These are phyloP conservation scores for Hirtodrosophila cameraria DNA, from an alignment of 2,888 invertebrate genomes.

Conservation along the genomic window DNA sequence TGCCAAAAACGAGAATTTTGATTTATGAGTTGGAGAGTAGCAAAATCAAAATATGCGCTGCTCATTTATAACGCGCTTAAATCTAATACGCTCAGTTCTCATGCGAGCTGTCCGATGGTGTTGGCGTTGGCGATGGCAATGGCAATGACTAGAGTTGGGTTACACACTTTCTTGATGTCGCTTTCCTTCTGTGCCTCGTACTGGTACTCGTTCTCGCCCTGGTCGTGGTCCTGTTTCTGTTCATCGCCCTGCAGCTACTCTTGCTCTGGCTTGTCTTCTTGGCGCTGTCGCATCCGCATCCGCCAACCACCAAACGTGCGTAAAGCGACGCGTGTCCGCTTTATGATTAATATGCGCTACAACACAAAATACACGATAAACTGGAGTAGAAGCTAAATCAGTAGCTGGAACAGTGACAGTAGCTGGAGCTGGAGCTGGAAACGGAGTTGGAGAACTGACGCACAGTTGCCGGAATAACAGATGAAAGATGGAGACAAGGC, in stretches of 20 bases:
- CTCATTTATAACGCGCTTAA: constrained; percentile 79
- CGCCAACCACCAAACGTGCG: constrained; percentile 75
- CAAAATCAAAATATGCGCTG: constrained; percentile 70
- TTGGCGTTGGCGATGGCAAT: constrained; percentile 3
- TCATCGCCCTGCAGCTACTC: not conserved
- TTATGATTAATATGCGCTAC: constrained; percentile 79
- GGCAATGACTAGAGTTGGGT: constrained; percentile 40
- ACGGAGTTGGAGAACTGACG: constrained; percentile 18
- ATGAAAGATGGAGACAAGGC: constrained; percentile 53
- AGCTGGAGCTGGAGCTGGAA: not conserved
- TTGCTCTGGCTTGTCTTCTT: constrained; percentile 59
- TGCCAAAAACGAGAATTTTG: constrained; percentile 76
- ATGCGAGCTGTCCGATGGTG: constrained; percentile 48
- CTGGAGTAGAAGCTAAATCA: constrained; percentile 42
- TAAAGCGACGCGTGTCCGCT: constrained; percentile 80
- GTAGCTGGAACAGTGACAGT: constrained; percentile 1
- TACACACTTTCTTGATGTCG: constrained; percentile 43
- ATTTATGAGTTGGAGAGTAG: constrained; percentile 69
- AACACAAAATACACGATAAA: constrained; percentile 75
- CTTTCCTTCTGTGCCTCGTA: constrained; percentile 3
- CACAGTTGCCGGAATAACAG: constrained; percentile 35
- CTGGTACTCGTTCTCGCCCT: not conserved
- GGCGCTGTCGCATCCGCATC: constrained; percentile 59
- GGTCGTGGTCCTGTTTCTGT: not conserved
- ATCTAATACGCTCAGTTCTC: constrained; percentile 73